Base-by-base conservation (phyloP, 2,888 invertebrate genomes). In the Cerceris rybyensis region DNA sequence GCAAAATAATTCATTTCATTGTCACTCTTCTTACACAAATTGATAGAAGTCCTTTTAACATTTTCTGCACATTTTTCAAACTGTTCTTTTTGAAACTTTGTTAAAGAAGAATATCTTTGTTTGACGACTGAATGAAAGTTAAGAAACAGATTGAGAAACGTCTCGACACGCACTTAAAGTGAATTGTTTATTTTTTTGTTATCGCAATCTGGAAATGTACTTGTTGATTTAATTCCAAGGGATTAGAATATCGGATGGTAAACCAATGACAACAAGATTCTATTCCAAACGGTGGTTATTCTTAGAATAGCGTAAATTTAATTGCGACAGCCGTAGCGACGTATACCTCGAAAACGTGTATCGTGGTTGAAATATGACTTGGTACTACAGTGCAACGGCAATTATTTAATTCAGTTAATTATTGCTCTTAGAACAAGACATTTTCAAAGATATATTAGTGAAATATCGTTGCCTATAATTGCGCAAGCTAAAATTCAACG, bases 241-340 rank as follows among this genome's bases (percentile, higher is more conserved):
- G 66, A 73, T 68, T 73, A 70, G 72, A 82, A 77, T 82, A 81
- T 84, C 84, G 78, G 78, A 80, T 75, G 71, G 76, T 65, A 75
- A 78, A 81, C 79, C 85, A 83, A 85, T 85, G 85, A 85, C 85
- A 85, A 85, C 85, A 85, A 80, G 79, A 69, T 74, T 84, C 86
- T 86, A 86, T 86, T 86, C 86, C 79, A 75, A 79, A 78, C 79
- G 79, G 49, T 67, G 58, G 78, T 82, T 86, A 86, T 86, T 86
- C 86, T 83, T 82, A 77, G 86, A 73, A 80, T 82, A 76, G 80
- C 86, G 81, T 86, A 85, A 86, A 86, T 86, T 86, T 85, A 78
- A 82, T 86, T 85, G 86, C 86, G 86, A 86, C 86, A 83, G 84
- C 73, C 82, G 72, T 79, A 81, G 82, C 81, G 82, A 82, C 85